phyloP scores from a whole-genome alignment of 2,113 vertebrate species.

The Halichoeres trimaculatus region DNA sequence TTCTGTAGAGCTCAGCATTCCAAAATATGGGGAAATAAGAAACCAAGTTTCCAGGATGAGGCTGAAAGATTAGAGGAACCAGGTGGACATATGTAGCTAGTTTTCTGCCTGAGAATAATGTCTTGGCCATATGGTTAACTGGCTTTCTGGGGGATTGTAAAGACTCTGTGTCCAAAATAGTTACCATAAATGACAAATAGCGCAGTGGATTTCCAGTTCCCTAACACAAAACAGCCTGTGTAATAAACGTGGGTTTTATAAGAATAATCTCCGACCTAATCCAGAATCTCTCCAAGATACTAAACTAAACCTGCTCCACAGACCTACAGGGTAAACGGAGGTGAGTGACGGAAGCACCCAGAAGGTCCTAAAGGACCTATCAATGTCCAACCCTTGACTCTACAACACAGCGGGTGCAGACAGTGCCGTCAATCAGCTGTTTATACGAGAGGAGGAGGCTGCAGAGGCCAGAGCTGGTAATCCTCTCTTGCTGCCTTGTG shows the following conservation, averaged over 20 bases:
- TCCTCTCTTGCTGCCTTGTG: conserved; percentile 88
- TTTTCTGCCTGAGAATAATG: background rate
- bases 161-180: background rate
- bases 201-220: background rate
- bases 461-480: conserved; percentile 75
- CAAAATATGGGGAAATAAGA: background rate
- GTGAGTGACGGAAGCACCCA: background rate
- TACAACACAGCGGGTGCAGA: conserved; percentile 29
- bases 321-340: background rate
- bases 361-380: background rate
- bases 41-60: background rate
- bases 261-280: background rate
- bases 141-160: background rate
- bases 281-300: background rate
- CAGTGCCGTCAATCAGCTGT: conserved; percentile 21
- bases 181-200: background rate
- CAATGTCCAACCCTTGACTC: conserved; percentile 7
- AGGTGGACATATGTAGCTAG: background rate
- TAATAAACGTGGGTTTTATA: background rate
- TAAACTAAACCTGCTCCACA: background rate
- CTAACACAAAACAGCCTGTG: too few relatives aligned
- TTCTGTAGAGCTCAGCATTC: too few relatives aligned
- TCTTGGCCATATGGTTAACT: background rate
- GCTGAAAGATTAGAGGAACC: background rate
- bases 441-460: conserved; percentile 43